A percentile compares a stretch with the other conserved stretches of the same genome.
Evolutionary conservation across 1,140 invertebrate species (phyloP).

Genomic region (Ctenoplectra terminalis): DNA sequence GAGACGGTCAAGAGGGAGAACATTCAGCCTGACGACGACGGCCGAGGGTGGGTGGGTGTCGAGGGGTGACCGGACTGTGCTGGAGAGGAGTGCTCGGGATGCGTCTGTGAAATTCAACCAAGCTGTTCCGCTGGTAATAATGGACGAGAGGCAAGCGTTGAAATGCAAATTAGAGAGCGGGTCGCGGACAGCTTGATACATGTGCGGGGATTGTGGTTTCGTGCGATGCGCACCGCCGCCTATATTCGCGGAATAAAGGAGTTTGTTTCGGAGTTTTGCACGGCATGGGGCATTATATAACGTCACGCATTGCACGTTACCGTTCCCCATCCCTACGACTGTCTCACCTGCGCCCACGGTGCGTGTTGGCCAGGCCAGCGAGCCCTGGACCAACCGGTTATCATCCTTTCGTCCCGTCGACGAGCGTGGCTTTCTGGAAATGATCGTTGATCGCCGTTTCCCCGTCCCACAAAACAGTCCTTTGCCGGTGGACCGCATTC

Average conservation of each 20-base stretch:
- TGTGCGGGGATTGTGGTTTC: slow-evolving; percentile 81
- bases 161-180: slow-evolving; percentile 82
- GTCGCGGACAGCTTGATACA: slow-evolving; percentile 82
- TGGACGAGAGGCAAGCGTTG: slow-evolving; percentile 82
- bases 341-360: slow-evolving; percentile 32
- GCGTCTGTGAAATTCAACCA: slow-evolving; percentile 78
- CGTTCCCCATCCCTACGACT: slow-evolving; percentile 14
- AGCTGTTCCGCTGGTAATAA: slow-evolving; percentile 77
- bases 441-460: slow-evolving; percentile 59
- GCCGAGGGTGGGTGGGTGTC: not conserved
- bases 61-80: not conserved
- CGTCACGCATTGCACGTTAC: slow-evolving; percentile 56
- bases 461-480: slow-evolving; percentile 19
- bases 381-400: not conserved
- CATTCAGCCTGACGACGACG: not conserved
- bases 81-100: slow-evolving; percentile 54
- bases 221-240: slow-evolving; percentile 76
- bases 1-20: not conserved
- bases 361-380: not conserved
- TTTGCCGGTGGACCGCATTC: slow-evolving; percentile 17
- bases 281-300: slow-evolving; percentile 55
- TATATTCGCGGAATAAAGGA: slow-evolving; percentile 80
- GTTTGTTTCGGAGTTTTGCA: slow-evolving; percentile 78
- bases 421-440: slow-evolving; percentile 51
- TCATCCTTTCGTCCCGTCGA: slow-evolving; percentile 34